Percentiles rank a stretch among this genome's conserved stretches.
These are phyloP conservation scores for Onychostruthus taczanowskii DNA, from an alignment of 2,113 vertebrate species.

Conservation along the genomic window DNA sequence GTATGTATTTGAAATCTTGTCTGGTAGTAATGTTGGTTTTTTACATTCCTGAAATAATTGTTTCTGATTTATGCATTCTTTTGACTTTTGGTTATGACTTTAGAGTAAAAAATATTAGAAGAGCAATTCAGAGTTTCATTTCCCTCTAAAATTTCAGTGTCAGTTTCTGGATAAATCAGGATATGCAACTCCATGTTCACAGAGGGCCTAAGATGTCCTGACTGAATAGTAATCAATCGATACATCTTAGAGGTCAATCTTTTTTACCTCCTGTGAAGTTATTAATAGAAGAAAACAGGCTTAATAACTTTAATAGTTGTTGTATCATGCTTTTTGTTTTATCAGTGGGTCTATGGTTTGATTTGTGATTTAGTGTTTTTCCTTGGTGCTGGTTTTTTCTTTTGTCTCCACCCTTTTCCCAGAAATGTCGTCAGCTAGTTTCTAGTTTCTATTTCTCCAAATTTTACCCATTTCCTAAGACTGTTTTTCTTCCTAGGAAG, in stretches of 20 bases:
- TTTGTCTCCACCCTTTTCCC: too few relatives aligned
- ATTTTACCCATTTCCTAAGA: too few relatives aligned
- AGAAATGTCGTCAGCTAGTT: too few relatives aligned
- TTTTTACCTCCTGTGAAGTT: neutral
- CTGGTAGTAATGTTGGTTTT: neutral
- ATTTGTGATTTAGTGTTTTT: too few relatives aligned
- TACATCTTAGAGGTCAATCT: neutral
- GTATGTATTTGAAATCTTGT: neutral
- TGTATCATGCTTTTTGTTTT: too few relatives aligned
- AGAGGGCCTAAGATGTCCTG: neutral
- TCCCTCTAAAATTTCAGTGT: neutral
- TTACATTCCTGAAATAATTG: neutral
- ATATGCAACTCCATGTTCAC: neutral
- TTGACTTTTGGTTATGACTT: neutral
- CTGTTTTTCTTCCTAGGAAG: too few relatives aligned
- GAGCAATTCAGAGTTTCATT: neutral
- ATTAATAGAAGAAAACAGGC: neutral
- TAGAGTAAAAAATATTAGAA: neutral
- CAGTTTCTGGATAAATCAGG: neutral
- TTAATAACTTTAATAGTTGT: neutral
- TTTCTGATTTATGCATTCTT: neutral
- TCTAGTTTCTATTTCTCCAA: too few relatives aligned
- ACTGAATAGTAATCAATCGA: neutral
- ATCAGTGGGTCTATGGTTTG: too few relatives aligned
- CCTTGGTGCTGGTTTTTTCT: too few relatives aligned